Evolutionary conservation across 23 tunicate species (phyloP), one percentile per base, ranked within the genome.

Genomic region (Botrylloides violaceus): DNA sequence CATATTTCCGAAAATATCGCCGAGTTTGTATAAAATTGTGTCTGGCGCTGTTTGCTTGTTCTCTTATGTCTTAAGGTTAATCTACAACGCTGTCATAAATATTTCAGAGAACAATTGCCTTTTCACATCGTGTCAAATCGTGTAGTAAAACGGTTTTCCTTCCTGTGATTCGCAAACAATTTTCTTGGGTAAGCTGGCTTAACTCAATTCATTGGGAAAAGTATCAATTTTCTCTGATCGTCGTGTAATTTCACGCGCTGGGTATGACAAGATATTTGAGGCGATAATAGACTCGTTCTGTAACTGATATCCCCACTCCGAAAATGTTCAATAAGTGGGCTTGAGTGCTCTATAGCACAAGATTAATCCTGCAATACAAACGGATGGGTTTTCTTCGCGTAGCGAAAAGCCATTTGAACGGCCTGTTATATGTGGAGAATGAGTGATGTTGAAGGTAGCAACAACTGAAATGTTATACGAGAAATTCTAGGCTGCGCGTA

Each of bases 241-340:
- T 31, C 19, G 32, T 29, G 70, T 63, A 63, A 29, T 63, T 29
- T 28, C 70, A 63, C 33, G 23, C 35, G 32, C 9, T 33, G 70
- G 36, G 32, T 68, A 68, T 68, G 74, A 68, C 74, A 68, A 68
- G 74, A 68, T 68, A 39, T 68, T 37, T 68, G 38, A 28, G 36
- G 26, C 36, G 74, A 68, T 68, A 68, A 43, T 15, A 43, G 53
- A 9, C 9, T 24, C 43, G 25, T 19, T 1, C 74, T 31, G 74
- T 19, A 68, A 37, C 70, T 64, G 70, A 64, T 64, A 64, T 39
- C 33, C 53, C 53, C 53, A 43, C 53, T 43, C 53, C 53, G 53
- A 43, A 43, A 43, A 15, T 15, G 53, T 43, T 43, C 53, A 43
- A 43, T 43, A 25, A 18, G 26, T 60, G 23, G 26, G 15, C 28